phyloP scores from a whole-genome alignment of 2,797 vertebrate genomes.

The Australoheros facetus region DNA sequence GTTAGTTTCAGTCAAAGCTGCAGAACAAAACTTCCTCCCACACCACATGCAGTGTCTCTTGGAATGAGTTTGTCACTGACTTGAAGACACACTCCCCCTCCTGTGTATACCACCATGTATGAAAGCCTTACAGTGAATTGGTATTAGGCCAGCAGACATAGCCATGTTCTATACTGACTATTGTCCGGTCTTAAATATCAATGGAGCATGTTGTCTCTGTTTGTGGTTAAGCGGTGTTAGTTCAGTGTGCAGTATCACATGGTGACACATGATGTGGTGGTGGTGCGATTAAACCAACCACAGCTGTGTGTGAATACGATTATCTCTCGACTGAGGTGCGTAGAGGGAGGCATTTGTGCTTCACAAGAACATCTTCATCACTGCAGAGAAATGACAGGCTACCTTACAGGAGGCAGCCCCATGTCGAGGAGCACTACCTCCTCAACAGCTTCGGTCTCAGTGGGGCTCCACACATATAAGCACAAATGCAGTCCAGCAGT shows the following conservation, averaged over 20 bases:
- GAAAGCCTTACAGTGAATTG: conserved; percentile 65
- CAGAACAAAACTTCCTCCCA: conserved; percentile 83
- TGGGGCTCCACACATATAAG: conserved; percentile 56
- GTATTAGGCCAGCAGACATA: conserved; percentile 52
- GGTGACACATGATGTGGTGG: conserved; percentile 62
- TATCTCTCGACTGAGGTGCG: conserved; percentile 70
- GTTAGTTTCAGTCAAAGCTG: conserved; percentile 84
- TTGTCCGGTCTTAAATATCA: conserved; percentile 58
- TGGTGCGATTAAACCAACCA: conserved; percentile 63
- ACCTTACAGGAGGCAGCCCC: conserved; percentile 64
- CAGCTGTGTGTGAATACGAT: conserved; percentile 66
- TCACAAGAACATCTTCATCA: conserved; percentile 75
- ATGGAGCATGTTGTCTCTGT: conserved; percentile 52
- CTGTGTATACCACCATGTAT: conserved; percentile 65
- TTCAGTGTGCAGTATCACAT: conserved; percentile 56
- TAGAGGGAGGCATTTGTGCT: conserved; percentile 71
- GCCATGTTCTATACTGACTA: conserved; percentile 30
- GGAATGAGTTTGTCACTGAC: conserved; percentile 78
- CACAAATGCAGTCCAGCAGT: conserved; percentile 32
- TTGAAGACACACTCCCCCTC: conserved; percentile 67
- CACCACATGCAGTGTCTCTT: conserved; percentile 78
- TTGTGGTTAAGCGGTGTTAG: conserved; percentile 51
- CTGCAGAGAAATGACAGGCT: conserved; percentile 70
- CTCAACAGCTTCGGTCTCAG: conserved; percentile 48
- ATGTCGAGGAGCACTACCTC: conserved; percentile 52